These are phyloP conservation scores for Antitype chi DNA, from an alignment of 2,888 invertebrate genomes.

Conservation along the genomic window DNA sequence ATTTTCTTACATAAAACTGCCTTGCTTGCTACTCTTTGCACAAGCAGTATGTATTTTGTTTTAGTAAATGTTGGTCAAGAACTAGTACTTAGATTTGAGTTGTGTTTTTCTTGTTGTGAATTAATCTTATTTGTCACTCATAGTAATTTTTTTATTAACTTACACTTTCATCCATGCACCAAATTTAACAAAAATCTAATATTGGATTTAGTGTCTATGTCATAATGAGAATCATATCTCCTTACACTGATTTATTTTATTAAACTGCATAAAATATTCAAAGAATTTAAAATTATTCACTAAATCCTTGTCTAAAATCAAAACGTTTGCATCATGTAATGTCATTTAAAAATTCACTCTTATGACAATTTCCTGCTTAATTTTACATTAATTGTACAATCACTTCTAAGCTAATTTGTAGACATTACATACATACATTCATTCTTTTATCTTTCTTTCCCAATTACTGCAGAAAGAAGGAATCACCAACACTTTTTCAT, in stretches of 20 bases:
- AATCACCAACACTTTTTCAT: constrained; percentile 29
- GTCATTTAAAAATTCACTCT: not conserved
- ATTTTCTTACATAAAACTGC: constrained; percentile 32
- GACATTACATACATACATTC: constrained; percentile 17
- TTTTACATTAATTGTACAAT: not conserved
- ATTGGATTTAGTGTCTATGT: not conserved
- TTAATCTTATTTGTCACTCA: constrained; percentile 32
- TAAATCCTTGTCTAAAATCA: not conserved
- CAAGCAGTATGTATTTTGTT: constrained; percentile 40
- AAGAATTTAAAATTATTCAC: not conserved
- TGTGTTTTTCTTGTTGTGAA: constrained; percentile 37
- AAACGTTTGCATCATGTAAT: not conserved
- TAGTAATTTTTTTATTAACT: constrained; percentile 13
- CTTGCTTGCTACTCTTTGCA: constrained; percentile 49
- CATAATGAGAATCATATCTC: not conserved
- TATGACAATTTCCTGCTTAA: not conserved
- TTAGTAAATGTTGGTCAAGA: constrained; percentile 31
- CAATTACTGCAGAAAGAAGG: constrained; percentile 12
- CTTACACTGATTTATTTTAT: constrained; percentile 5
- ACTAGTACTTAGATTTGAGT: constrained; percentile 31
- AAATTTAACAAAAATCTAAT: not conserved
- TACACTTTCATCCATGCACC: constrained; percentile 19
- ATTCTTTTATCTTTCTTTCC: constrained; percentile 4
- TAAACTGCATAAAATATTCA: not conserved
- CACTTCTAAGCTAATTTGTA: constrained; percentile 21